Evolutionary conservation across 1,140 invertebrate species (phyloP).

Genomic region (Meloidogyne hapla): DNA sequence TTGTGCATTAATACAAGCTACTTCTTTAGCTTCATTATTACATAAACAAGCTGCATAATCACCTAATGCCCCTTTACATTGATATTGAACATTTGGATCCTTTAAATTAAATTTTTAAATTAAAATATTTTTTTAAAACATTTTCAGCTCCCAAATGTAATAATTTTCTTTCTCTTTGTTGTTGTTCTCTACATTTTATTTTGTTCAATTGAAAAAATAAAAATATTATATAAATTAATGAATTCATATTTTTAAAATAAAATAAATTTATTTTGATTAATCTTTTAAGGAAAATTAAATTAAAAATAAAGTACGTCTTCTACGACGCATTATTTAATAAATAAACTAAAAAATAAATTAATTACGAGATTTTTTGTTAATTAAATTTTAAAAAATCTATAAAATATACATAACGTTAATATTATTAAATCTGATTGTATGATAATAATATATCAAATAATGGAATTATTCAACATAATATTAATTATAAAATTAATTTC

Average conservation of each 20-base stretch:
- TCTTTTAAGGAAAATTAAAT: neutral
- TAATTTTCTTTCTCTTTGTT: neutral
- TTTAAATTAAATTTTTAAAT: constrained; percentile 5
- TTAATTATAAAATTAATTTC: too few relatives aligned
- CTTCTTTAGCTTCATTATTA: constrained; percentile 52
- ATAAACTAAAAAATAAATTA: neutral
- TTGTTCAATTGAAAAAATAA: constrained; percentile 7
- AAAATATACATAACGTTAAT: neutral
- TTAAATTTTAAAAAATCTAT: neutral
- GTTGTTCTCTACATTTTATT: neutral
- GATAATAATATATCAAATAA: too few relatives aligned
- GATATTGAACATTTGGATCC: constrained; percentile 55
- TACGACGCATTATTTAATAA: too few relatives aligned
- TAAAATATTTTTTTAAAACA: constrained; percentile 12
- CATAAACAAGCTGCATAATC: constrained; percentile 59
- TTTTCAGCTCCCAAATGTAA: constrained; percentile 22
- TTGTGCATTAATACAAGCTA: constrained; percentile 62
- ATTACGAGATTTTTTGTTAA: too few relatives aligned
- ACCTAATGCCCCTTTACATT: constrained; percentile 53
- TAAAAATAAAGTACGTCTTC: neutral
- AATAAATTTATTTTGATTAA: too few relatives aligned
- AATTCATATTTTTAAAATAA: neutral
- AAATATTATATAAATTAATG: constrained; percentile 7
- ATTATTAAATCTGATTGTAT: too few relatives aligned
- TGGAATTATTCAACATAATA: too few relatives aligned